A percentile compares a stretch with the other conserved stretches of the same genome.
Conservation (phyloP, 2,797 vertebrate species). For the Bradypodion ventrale region DNA sequence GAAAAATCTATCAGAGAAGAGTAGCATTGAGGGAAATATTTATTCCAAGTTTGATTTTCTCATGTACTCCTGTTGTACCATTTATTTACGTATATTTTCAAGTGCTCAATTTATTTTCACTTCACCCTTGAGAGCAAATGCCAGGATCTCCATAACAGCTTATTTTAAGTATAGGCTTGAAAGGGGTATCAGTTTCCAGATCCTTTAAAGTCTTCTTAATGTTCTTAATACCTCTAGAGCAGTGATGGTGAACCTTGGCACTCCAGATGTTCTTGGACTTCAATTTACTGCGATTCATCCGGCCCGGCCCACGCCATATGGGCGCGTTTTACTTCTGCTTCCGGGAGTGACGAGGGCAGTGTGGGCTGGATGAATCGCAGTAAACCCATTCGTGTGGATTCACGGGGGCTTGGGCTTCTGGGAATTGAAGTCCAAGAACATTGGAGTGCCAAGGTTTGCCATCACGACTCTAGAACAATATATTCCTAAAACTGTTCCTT, state of each 20-base stretch:
- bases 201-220: not conserved
- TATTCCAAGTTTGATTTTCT: not conserved
- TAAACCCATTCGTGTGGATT: too few species aligned
- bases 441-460: too few species aligned
- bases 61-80: not conserved
- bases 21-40: not conserved
- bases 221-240: not conserved
- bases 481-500: not conserved
- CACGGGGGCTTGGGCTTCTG: too few species aligned
- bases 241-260: too few species aligned
- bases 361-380: too few species aligned
- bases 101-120: not conserved
- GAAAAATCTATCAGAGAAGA: not conserved
- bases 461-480: not conserved
- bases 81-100: not conserved
- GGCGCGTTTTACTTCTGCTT: too few species aligned
- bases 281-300: too few species aligned
- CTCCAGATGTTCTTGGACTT: too few species aligned
- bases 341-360: too few species aligned
- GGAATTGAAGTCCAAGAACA: too few species aligned
- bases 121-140: not conserved
- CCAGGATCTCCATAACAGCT: not conserved
- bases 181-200: conserved; percentile 14
- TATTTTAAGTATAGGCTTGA: not conserved
- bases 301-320: too few species aligned